These are phyloP conservation scores for Pteronura brasiliensis DNA, from an alignment of 2,113 vertebrate species.

Conservation along the genomic window DNA sequence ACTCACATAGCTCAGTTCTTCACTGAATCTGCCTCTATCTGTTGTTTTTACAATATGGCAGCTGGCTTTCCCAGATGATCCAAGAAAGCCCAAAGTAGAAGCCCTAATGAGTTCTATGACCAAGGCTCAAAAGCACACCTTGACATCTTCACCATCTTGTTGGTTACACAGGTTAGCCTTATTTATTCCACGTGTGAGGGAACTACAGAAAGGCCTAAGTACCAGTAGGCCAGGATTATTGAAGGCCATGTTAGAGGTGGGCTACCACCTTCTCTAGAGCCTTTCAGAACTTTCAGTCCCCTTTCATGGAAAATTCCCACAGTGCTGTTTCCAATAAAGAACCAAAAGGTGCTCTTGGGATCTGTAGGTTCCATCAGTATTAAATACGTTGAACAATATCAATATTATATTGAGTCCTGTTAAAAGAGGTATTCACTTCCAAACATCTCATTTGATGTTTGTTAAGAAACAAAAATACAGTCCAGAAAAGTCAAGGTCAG, in stretches of 20 bases:
- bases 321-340: neutral
- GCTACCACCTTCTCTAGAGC: neutral
- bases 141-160: neutral
- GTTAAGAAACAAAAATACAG: neutral
- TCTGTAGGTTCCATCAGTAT: neutral
- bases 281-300: neutral
- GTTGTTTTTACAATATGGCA: neutral
- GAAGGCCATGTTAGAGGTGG: neutral
- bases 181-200: neutral
- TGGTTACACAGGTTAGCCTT: neutral
- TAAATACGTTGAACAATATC: neutral
- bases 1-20: neutral
- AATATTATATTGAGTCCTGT: neutral
- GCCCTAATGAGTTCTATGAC: neutral
- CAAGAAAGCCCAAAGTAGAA: neutral
- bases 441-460: neutral
- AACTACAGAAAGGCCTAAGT: neutral
- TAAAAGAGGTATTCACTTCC: neutral
- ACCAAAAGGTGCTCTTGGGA: neutral
- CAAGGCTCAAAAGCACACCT: neutral
- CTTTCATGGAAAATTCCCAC: neutral
- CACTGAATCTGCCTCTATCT: rapidly evolving
- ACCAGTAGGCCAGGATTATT: neutral
- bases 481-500: constrained; percentile 38
- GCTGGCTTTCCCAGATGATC: neutral